phyloP scores from a whole-genome alignment of 1,140 invertebrate species.

The Leptoteleia sp. region DNA sequence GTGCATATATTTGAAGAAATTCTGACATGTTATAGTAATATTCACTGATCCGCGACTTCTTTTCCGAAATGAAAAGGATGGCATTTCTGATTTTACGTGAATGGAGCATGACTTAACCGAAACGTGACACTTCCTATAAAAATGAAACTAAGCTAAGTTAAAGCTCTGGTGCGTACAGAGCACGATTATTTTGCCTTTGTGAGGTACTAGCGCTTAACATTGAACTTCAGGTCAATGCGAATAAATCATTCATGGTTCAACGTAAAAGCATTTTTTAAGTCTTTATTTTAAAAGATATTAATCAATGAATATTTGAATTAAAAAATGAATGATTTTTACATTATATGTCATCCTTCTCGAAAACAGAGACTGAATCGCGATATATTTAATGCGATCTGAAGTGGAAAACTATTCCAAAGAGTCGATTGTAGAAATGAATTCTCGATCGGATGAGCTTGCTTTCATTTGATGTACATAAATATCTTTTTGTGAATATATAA shows the following conservation, averaged over 20 bases:
- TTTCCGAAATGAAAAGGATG: too few relatives aligned
- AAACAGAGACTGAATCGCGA: conserved; percentile 23
- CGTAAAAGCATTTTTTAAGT: conserved; percentile 14
- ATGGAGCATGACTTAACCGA: too few relatives aligned
- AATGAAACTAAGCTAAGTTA: conserved; percentile 18
- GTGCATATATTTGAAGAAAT: too few relatives aligned
- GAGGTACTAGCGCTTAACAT: conserved; percentile 48
- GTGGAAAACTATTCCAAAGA: conserved; percentile 7
- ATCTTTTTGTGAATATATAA: too few relatives aligned
- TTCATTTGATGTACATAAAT: too few relatives aligned
- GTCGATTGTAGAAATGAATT: neutral
- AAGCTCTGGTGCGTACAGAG: conserved; percentile 41
- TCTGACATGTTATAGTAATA: too few relatives aligned
- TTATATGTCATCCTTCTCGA: conserved; percentile 11
- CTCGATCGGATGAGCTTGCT: neutral
- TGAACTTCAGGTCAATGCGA: conserved; percentile 32
- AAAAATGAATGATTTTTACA: neutral
- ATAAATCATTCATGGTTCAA: conserved; percentile 22
- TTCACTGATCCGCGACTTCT: too few relatives aligned
- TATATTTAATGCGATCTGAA: conserved; percentile 1
- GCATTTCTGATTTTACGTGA: too few relatives aligned
- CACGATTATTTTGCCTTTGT: conserved; percentile 61
- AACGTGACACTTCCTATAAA: conserved; percentile 48
- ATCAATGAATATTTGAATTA: neutral
- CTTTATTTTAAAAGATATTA: too few relatives aligned